phyloP scores from a whole-genome alignment of 1,140 invertebrate genomes.

The Lordiphosa stackelbergi region DNA sequence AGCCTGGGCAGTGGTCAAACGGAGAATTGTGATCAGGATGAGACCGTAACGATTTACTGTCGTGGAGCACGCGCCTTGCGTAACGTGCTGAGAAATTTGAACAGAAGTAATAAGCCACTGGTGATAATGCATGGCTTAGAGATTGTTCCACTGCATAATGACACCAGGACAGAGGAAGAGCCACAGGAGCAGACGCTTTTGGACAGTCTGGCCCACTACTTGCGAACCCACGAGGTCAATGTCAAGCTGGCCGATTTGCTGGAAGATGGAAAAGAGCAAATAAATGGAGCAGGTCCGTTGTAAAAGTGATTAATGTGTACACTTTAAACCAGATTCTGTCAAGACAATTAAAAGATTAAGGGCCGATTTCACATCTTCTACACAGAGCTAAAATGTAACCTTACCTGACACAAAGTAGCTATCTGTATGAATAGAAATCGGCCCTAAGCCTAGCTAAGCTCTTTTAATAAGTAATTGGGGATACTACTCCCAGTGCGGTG shows the following conservation, averaged over 20 bases:
- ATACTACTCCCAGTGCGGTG: no score
- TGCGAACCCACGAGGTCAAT: conserved; percentile 83
- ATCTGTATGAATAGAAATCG: no score
- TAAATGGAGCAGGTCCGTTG: conserved; percentile 27
- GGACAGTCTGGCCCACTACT: conserved; percentile 81
- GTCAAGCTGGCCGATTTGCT: conserved; percentile 83
- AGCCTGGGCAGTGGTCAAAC: conserved; percentile 40
- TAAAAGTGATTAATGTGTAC: no score
- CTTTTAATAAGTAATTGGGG: no score
- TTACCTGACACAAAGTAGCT: no score
- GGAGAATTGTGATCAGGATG: conserved; percentile 47
- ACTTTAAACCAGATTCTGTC: no score
- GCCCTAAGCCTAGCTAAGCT: no score
- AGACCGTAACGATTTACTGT: conserved; percentile 46
- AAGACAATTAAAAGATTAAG: no score
- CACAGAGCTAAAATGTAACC: no score
- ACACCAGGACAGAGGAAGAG: conserved; percentile 4
- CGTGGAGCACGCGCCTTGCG: conserved; percentile 62
- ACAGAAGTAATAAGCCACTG: conserved; percentile 59
- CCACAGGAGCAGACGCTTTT: conserved; percentile 57
- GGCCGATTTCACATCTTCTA: no score
- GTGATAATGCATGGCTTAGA: conserved; percentile 66
- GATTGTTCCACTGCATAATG: conserved; percentile 59
- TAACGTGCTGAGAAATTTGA: conserved; percentile 63
- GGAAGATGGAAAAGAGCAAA: conserved; percentile 33